These are phyloP conservation scores for Enteromius fasciolatus DNA, from an alignment of 2,797 vertebrate species.

Conservation along the genomic window DNA sequence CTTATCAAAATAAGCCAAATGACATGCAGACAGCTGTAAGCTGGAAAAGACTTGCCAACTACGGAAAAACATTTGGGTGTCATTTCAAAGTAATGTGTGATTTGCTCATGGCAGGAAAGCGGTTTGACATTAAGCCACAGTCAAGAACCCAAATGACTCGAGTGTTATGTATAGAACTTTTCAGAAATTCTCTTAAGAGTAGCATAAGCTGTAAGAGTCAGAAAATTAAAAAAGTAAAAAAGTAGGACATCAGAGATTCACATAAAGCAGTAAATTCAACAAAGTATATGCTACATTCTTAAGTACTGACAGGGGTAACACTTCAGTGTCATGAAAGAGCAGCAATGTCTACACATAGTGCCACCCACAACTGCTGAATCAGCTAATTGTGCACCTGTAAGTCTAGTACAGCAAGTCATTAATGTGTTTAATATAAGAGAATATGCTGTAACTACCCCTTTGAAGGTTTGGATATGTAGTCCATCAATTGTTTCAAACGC, in stretches of 20 bases:
- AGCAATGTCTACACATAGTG: not conserved
- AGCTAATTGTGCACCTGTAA: not conserved
- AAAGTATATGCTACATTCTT: not conserved
- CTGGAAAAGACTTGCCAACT: not conserved
- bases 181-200: not conserved
- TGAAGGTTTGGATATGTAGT: not conserved
- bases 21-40: not conserved
- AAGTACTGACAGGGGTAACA: not conserved
- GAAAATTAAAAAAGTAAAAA: not conserved
- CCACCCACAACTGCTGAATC: not conserved
- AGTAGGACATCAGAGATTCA: not conserved
- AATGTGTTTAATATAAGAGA: not conserved
- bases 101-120: not conserved
- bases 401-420: not conserved
- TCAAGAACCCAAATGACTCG: not conserved
- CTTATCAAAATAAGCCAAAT: slow-evolving; percentile 16
- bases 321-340: not conserved
- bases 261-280: not conserved
- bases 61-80: not conserved
- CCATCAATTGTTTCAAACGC: not conserved
- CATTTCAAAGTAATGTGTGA: slow-evolving; percentile 4
- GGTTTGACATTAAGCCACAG: slow-evolving; percentile 9
- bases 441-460: not conserved
- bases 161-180: not conserved
- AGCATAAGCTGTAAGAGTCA: not conserved